A percentile compares a stretch with the other conserved stretches of the same genome.
phyloP scores from a whole-genome alignment of 2,888 invertebrate genomes.

The Anoncus sp. region DNA sequence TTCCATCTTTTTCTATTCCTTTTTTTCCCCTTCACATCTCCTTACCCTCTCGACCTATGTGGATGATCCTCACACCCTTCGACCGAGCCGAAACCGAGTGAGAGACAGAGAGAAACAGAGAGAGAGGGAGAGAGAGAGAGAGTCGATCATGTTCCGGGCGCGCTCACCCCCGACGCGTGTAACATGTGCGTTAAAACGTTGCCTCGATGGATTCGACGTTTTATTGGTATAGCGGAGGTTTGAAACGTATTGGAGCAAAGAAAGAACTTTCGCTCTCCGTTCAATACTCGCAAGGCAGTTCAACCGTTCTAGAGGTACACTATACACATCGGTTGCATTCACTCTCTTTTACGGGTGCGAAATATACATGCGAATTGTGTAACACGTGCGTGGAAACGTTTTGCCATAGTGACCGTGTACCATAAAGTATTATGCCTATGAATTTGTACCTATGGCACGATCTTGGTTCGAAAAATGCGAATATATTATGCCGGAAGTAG shows the following conservation, averaged over 20 bases:
- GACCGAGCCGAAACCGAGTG: slow-evolving; percentile 40
- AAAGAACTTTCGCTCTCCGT: slow-evolving; percentile 63
- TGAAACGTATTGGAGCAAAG: slow-evolving; percentile 55
- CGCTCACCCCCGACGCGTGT: slow-evolving; percentile 58
- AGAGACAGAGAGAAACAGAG: slow-evolving; percentile 19
- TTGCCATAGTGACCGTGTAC: slow-evolving; percentile 29
- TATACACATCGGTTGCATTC: slow-evolving; percentile 46
- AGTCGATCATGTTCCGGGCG: slow-evolving; percentile 56
- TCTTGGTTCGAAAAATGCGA: no score
- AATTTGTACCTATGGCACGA: slow-evolving; percentile 65
- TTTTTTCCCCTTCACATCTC: slow-evolving; percentile 52
- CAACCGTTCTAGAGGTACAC: slow-evolving; percentile 37
- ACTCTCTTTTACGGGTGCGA: slow-evolving; percentile 52
- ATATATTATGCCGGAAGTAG: slow-evolving; percentile 50
- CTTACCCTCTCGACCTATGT: slow-evolving; percentile 56
- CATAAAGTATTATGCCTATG: slow-evolving; percentile 39
- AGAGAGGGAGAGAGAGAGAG: slow-evolving; percentile 19
- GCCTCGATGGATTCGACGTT: slow-evolving; percentile 67
- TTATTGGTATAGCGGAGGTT: slow-evolving; percentile 62
- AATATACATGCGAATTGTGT: slow-evolving; percentile 65
- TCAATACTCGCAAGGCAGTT: slow-evolving; percentile 43
- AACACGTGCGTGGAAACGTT: slow-evolving; percentile 67
- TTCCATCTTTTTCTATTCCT: slow-evolving; percentile 54
- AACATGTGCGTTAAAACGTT: slow-evolving; percentile 68
- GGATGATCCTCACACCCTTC: slow-evolving; percentile 55